Conservation (phyloP, 2,113 vertebrate genomes). For the Leptocoma aspasia region DNA sequence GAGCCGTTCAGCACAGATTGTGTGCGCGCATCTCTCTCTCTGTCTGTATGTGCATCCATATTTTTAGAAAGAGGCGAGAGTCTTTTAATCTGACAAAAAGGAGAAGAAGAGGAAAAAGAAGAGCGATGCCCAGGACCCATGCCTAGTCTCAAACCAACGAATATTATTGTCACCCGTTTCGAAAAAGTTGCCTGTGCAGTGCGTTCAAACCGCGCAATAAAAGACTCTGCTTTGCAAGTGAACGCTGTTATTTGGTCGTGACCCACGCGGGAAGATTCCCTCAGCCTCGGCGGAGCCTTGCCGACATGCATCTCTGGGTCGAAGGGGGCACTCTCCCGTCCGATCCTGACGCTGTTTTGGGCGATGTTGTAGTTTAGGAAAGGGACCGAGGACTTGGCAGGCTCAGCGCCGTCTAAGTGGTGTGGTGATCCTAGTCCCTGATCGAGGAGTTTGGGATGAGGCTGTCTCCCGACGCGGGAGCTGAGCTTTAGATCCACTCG, state of each 20-base stretch:
- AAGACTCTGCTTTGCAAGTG: neutral
- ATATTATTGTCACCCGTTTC: neutral
- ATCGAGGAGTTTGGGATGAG: neutral
- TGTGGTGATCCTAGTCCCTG: neutral
- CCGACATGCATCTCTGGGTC: neutral
- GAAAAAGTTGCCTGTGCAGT: constrained; percentile 12
- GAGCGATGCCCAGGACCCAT: neutral
- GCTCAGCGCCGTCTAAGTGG: neutral
- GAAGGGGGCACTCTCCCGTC: neutral
- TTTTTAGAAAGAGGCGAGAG: neutral
- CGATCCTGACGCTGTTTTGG: neutral
- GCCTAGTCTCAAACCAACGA: neutral
- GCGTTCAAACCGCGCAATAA: constrained; percentile 28
- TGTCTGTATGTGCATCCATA: neutral
- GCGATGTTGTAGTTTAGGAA: neutral
- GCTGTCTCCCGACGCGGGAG: neutral
- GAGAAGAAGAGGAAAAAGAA: neutral
- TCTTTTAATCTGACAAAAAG: neutral
- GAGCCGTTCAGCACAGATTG: neutral
- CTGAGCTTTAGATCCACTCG: neutral
- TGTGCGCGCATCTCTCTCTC: neutral
- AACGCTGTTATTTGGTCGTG: neutral
- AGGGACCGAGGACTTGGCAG: neutral
- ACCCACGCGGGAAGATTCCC: neutral
- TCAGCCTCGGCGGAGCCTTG: neutral